Base-by-base conservation (phyloP, 2,113 vertebrate species). In the Rhombomys opimus region DNA sequence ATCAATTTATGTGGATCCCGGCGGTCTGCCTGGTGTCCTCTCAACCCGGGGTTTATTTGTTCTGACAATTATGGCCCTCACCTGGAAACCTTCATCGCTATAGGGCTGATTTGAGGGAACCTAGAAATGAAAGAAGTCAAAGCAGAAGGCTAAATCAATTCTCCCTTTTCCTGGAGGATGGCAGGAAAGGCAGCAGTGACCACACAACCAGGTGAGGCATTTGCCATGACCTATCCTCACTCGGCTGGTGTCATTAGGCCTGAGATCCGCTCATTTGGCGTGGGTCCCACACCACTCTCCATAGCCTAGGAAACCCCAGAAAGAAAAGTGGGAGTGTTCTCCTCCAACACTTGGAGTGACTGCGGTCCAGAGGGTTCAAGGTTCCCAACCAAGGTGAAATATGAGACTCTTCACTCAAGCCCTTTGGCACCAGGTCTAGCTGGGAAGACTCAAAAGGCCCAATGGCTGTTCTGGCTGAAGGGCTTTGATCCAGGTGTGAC, bases 11-110 rank as follows among this genome's bases (percentile, higher is more conserved):
- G 94, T 52, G 12, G 88, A 97, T 90, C 94, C 88, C 86, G 25
- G 90, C 5, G 6, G 96, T 52, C 95, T 89, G 68, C 59, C 96
- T 87, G 30, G 1, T 78, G 88, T 97, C 94, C 94, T 86, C 9
- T 57, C 78, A 7, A 96, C 87, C 0, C 27, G 20, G 57, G 65
- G 50, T 95, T 98, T 97, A 96, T 23, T 80, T 6, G 41, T 84
- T 96, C 97, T 96, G 87, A 93, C 95, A 97, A 0, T 32, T 94
- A 93, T 3, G 59, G 70, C 97, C 95, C 97, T 97, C 84, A 95
- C 91, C 96, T 95, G 93, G 57, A 54, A 96, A 84, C 95, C 32
- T 80, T 90, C 61, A 17, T 86, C 18, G 18, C 96, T 13, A 0
- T 63, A 93, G 92, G 91, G 95, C 97, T 57, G 89, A 67, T 61